Percentiles rank a stretch among this genome's conserved stretches.
Conservation (phyloP, 2,113 vertebrate species). For the Rhea americana region DNA sequence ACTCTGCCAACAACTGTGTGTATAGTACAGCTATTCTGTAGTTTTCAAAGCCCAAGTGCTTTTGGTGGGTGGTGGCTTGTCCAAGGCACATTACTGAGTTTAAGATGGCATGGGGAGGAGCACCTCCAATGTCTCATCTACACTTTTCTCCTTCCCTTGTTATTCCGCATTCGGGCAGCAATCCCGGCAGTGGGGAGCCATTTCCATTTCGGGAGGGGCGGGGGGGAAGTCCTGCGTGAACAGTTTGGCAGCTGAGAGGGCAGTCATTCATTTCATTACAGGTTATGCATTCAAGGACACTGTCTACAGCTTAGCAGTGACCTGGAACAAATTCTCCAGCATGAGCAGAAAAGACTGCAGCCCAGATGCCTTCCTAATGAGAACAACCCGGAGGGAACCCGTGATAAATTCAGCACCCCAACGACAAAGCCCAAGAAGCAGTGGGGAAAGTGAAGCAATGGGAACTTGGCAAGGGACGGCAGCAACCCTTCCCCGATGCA, state of each 20-base stretch:
- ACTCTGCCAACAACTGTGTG: not conserved
- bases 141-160: not conserved
- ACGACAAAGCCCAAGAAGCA: not conserved
- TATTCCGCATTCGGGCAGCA: not conserved
- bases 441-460: not conserved
- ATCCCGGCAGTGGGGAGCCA: not conserved
- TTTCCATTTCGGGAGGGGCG: not conserved
- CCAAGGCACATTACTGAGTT: not conserved
- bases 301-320: not conserved
- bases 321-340: conserved; percentile 16
- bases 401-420: not conserved
- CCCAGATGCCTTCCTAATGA: conserved; percentile 25
- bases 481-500: not conserved
- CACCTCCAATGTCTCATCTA: not conserved
- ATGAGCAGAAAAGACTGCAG: not conserved
- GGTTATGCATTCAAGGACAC: not conserved
- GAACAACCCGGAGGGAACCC: not conserved
- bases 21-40: not conserved
- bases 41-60: not conserved
- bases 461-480: not conserved
- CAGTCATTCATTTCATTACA: not conserved
- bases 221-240: not conserved
- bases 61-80: not conserved
- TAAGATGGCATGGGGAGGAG: not conserved
- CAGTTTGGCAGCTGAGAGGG: not conserved